These are phyloP conservation scores for Peromyscus polionotus DNA, from an alignment of 2,113 vertebrate species.

Conservation along the genomic window DNA sequence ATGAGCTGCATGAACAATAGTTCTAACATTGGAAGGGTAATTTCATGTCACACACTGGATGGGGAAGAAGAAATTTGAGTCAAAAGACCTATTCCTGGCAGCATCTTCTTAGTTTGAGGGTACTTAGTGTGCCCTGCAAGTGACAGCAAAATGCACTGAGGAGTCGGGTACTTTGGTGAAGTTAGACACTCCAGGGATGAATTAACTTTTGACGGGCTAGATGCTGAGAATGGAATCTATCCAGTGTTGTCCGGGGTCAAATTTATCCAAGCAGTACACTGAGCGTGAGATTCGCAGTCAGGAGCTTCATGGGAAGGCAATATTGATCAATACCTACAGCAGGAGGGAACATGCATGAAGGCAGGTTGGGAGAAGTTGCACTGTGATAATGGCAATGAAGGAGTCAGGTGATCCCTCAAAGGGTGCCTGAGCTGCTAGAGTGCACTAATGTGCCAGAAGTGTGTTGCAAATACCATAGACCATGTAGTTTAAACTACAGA, in stretches of 20 bases:
- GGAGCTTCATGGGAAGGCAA: neutral
- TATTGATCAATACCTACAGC: neutral
- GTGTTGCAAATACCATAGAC: no score
- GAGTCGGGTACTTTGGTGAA: neutral
- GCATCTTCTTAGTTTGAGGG: constrained; percentile 37
- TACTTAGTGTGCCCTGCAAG: neutral
- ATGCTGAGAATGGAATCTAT: neutral
- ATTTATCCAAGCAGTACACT: neutral
- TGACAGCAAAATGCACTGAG: neutral
- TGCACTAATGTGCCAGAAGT: neutral
- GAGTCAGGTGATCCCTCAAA: neutral
- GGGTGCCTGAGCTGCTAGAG: neutral
- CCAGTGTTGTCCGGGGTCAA: neutral
- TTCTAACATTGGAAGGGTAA: constrained; percentile 48
- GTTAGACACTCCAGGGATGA: neutral
- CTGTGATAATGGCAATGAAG: neutral
- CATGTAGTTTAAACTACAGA: neutral
- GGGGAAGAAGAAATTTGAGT: constrained; percentile 19
- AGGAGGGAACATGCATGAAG: neutral
- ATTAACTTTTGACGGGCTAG: neutral
- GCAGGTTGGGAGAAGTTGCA: neutral
- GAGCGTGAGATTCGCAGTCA: neutral
- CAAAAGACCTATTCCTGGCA: constrained; percentile 57
- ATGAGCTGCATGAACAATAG: constrained; percentile 43
- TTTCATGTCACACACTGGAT: constrained; percentile 55